Evolutionary conservation across 2,888 invertebrate genomes (phyloP).

Genomic region (Paralinhomoeus sp.): DNA sequence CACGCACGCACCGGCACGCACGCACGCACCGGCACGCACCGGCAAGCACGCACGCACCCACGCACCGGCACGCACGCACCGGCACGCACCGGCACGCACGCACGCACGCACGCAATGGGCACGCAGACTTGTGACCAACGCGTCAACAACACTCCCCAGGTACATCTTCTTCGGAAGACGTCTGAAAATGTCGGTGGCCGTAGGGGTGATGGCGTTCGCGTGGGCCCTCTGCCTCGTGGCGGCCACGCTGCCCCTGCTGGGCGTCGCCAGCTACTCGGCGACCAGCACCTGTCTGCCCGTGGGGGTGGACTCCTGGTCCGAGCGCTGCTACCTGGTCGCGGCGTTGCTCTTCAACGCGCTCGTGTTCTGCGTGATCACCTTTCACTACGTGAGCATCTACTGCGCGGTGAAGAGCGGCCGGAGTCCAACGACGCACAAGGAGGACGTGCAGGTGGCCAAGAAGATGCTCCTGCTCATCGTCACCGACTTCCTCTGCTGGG

Average conservation of each 20-base stretch:
- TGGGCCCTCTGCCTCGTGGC: constrained; percentile 68
- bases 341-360: constrained; percentile 65
- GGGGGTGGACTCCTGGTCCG: constrained; percentile 53
- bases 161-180: constrained; percentile 70
- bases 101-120: too few relatives aligned
- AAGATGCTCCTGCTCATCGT: constrained; percentile 86
- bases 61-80: too few relatives aligned
- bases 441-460: constrained; percentile 82
- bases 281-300: constrained; percentile 91
- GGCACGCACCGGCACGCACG: too few relatives aligned
- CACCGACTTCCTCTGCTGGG: constrained; percentile 93
- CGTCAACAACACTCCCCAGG: constrained; percentile 3
- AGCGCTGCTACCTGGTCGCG: constrained; percentile 57
- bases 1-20: too few relatives aligned
- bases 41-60: too few relatives aligned
- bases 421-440: constrained; percentile 41
- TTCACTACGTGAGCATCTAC: constrained; percentile 89
- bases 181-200: constrained; percentile 69
- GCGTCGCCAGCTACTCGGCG: constrained; percentile 75
- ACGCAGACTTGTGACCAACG: background rate
- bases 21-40: too few relatives aligned
- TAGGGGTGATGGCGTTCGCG: constrained; percentile 70
- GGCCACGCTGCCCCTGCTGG: constrained; percentile 65
- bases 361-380: constrained; percentile 77
- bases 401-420: constrained; percentile 66